These are phyloP conservation scores for Emydura subglobosa DNA, from an alignment of 2,113 vertebrate genomes.

Conservation along the genomic window DNA sequence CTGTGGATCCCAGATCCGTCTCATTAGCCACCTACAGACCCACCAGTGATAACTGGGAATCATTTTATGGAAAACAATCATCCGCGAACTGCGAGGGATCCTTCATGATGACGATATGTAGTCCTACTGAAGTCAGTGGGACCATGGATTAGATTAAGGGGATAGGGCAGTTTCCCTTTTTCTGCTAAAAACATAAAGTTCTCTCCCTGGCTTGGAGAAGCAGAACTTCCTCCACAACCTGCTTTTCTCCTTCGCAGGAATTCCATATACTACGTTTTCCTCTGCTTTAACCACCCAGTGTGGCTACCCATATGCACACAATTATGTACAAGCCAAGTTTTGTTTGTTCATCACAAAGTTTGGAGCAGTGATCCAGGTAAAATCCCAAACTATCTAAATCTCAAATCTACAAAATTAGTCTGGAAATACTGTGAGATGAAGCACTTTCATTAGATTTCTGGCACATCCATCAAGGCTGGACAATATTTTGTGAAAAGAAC, in stretches of 20 bases:
- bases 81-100: neutral
- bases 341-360: neutral
- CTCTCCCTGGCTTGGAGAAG: fast-evolving
- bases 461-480: fast-evolving
- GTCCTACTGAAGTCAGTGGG: neutral
- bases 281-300: neutral
- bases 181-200: neutral
- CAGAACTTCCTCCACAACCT: neutral
- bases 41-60: neutral
- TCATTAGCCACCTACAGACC: neutral
- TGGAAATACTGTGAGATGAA: fast-evolving
- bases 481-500: fast-evolving
- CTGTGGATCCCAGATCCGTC: neutral
- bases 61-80: neutral
- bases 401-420: neutral
- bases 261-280: neutral
- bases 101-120: neutral
- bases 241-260: neutral
- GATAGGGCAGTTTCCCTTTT: fast-evolving
- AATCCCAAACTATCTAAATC: neutral
- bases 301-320: neutral
- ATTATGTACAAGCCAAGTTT: neutral
- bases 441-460: neutral
- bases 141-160: neutral
- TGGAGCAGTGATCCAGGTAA: neutral